A percentile compares a stretch with the other conserved stretches of the same genome.
Conservation (phyloP, 1,140 invertebrate species). For the Spodoptera litura region DNA sequence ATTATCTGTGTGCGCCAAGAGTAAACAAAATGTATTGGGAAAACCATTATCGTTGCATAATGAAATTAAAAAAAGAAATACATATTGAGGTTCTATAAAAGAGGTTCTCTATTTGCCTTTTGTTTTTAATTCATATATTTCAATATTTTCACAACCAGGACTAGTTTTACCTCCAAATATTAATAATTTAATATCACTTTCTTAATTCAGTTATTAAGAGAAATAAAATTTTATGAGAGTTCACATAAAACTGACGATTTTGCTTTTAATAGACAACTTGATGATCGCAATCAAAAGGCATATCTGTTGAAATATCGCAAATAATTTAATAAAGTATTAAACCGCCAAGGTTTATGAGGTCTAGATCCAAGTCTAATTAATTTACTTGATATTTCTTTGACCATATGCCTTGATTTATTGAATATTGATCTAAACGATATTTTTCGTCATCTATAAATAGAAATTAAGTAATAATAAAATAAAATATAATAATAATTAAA, state of each 20-base stretch:
- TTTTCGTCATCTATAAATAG: no score
- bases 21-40: no score
- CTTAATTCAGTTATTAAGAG: conserved; percentile 4
- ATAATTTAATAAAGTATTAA: conserved; percentile 5
- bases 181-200: not conserved
- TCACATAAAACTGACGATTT: not conserved
- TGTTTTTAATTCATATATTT: no score
- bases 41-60: no score
- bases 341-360: conserved; percentile 10
- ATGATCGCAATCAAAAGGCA: conserved; percentile 3
- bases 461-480: no score
- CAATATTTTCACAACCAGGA: no score
- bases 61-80: no score
- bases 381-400: not conserved
- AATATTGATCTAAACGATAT: not conserved
- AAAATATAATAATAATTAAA: no score
- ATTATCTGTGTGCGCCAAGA: no score
- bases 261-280: not conserved
- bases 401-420: not conserved
- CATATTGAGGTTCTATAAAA: no score
- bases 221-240: conserved; percentile 1
- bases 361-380: not conserved
- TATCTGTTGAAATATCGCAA: conserved; percentile 3
- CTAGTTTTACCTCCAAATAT: no score
- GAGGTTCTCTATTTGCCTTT: no score